phyloP scores from a whole-genome alignment of 2,113 vertebrate genomes.

The Tylochromis polylepis region DNA sequence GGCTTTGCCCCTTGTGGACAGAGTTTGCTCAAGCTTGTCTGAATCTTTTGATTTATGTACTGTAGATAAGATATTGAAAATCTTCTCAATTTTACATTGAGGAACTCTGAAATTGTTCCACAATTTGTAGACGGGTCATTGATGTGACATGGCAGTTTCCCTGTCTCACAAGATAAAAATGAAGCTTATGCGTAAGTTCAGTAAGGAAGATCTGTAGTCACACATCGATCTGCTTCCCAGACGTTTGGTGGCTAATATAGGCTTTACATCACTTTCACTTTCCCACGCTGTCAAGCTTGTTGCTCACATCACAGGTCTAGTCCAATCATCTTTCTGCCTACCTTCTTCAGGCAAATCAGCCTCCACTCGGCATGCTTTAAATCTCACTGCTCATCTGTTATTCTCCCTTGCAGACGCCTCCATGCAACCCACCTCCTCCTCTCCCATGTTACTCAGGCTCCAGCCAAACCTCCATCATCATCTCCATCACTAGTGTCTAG shows the following conservation, averaged over 20 bases:
- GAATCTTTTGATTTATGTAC: not conserved
- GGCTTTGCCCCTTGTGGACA: rapidly evolving
- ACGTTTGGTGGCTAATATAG: no score
- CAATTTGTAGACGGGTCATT: not conserved
- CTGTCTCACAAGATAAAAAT: not conserved
- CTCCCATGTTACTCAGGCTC: no score
- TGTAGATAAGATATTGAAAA: not conserved
- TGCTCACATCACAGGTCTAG: no score
- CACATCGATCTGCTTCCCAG: rapidly evolving
- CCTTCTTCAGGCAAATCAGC: not conserved
- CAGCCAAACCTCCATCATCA: no score
- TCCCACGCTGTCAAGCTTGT: no score
- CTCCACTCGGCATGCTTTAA: rapidly evolving
- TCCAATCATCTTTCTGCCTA: not conserved
- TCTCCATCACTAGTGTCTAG: no score
- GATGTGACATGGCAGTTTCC: not conserved
- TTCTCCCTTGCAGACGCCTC: rapidly evolving
- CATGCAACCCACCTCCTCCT: rapidly evolving
- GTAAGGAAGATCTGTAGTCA: not conserved
- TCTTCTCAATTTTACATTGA: not conserved
- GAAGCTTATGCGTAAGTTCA: rapidly evolving
- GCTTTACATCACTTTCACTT: not conserved
- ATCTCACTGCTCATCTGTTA: rapidly evolving
- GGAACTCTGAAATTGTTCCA: not conserved
- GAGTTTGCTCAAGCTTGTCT: not conserved